Base-by-base conservation (phyloP, 2,888 invertebrate species). In the Eristalinus aeneus region DNA sequence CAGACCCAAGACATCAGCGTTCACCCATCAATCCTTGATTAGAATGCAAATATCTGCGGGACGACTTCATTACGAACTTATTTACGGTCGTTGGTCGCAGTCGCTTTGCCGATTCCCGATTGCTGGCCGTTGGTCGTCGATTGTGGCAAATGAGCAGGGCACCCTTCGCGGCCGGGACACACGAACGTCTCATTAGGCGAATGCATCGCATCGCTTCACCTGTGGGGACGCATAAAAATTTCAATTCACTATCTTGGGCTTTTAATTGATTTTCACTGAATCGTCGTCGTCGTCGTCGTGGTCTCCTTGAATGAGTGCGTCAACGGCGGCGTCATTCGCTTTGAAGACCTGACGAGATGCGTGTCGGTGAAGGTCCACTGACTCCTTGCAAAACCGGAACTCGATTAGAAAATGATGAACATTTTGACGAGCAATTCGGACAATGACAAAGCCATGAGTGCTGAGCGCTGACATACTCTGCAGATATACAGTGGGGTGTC, bases 241-340 rank as follows among this genome's bases (percentile, higher is more conserved):
- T 84, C 71, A 84, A 75, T 78, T 84, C 67, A 71, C 79, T 63
- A 75, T 79, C 84, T 23, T 75, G 56, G 75, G n/a, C 67, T 75
- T 79, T 84, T 84, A 79, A 84, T 84, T 84, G 84, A 84, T 84
- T 84, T 71, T 61, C 71, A 60, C 72, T 79, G 79, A 75, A 79
- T 71, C 23, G 56, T 10, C 11, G 56, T 11, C 23, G 56, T 22
- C 56, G 12, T 23, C 23, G 23, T 10, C 11, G 12, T 9, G 16
- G 22, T n/a, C n/a, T n/a, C n/a, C n/a, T n/a, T n/a, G n/a, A 23
- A 22, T 6, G 20, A 2, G 22, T 22, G 54, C 23, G 54, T 22
- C 34, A 36, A 31, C 34, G 23, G 46, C 46, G 46, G 46, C 16
- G 46, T 1, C 6, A 6, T 46, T 16, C 16, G 16, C 46, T 46